Evolutionary conservation across 2,113 vertebrate species (phyloP).

Genomic region (Nothobranchius furzeri): DNA sequence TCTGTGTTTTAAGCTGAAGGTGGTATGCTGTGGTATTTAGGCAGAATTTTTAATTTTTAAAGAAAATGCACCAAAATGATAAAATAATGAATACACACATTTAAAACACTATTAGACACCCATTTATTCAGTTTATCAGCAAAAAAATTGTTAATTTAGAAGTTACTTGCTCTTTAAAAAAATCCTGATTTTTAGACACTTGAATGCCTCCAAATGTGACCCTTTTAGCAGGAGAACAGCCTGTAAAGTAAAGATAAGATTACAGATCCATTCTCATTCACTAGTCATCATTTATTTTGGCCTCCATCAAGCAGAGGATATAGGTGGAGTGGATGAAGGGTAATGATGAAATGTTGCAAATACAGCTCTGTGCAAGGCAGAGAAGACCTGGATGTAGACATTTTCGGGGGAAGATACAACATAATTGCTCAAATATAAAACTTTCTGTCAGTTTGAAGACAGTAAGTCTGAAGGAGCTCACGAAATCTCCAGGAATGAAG

Average conservation of each 20-base stretch:
- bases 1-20: too few relatives aligned
- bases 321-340: background rate
- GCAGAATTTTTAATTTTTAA: too few relatives aligned
- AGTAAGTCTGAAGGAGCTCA: too few relatives aligned
- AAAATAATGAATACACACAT: too few relatives aligned
- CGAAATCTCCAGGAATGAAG: too few relatives aligned
- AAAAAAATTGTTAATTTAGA: too few relatives aligned
- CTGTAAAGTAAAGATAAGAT: background rate
- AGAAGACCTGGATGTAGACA: background rate
- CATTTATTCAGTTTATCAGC: too few relatives aligned
- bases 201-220: constrained; percentile 3
- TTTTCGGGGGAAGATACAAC: background rate
- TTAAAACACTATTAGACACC: too few relatives aligned
- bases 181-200: background rate
- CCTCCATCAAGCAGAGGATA: background rate
- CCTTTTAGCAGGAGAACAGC: background rate
- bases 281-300: constrained; percentile 22
- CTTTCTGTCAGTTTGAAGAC: too few relatives aligned
- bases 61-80: too few relatives aligned
- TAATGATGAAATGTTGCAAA: background rate
- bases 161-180: too few relatives aligned
- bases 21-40: too few relatives aligned
- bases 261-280: background rate
- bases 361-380: background rate
- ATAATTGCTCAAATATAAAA: constrained; percentile 2